Percentiles rank a stretch among this genome's conserved stretches.
phyloP scores from a whole-genome alignment of 2,797 vertebrate genomes.

The Dicrostonyx torquatus region DNA sequence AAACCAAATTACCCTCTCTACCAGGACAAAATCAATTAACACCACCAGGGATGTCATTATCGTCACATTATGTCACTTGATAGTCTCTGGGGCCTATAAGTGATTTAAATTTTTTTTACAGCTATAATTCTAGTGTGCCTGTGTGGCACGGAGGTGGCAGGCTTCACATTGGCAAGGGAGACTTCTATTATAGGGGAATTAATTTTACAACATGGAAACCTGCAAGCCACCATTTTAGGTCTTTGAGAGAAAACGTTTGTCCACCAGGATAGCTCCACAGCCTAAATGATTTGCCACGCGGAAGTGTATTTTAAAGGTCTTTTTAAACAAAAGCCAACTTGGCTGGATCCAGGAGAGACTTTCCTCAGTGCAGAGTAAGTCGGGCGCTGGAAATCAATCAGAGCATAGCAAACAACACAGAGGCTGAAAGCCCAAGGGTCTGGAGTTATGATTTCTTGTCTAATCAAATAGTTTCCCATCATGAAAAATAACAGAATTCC shows the following conservation, averaged over 20 bases:
- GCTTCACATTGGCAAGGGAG: slow-evolving; percentile 44
- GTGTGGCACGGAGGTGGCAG: background rate
- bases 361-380: background rate
- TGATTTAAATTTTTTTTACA: slow-evolving; percentile 88
- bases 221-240: slow-evolving; percentile 47
- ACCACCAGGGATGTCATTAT: slow-evolving; percentile 92
- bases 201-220: slow-evolving; percentile 69
- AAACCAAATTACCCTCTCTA: slow-evolving; percentile 89
- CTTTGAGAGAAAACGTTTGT: slow-evolving; percentile 61
- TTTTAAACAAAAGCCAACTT: slow-evolving; percentile 61
- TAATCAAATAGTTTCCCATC: slow-evolving; percentile 52
- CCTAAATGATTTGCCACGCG: slow-evolving; percentile 27
- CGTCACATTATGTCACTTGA: slow-evolving; percentile 91
- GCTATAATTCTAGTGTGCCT: slow-evolving; percentile 71
- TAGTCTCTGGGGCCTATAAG: slow-evolving; percentile 89
- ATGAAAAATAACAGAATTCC: background rate
- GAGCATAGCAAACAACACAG: background rate
- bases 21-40: slow-evolving; percentile 92
- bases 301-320: slow-evolving; percentile 49
- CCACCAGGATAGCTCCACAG: background rate
- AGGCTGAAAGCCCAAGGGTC: slow-evolving; percentile 21
- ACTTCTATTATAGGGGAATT: slow-evolving; percentile 69
- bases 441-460: slow-evolving; percentile 47
- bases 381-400: slow-evolving; percentile 52
- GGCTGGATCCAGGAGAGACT: slow-evolving; percentile 11